Evolutionary conservation across 2,113 vertebrate genomes (phyloP), one percentile per base, ranked within the genome.

Genomic region (Elachura formosa): DNA sequence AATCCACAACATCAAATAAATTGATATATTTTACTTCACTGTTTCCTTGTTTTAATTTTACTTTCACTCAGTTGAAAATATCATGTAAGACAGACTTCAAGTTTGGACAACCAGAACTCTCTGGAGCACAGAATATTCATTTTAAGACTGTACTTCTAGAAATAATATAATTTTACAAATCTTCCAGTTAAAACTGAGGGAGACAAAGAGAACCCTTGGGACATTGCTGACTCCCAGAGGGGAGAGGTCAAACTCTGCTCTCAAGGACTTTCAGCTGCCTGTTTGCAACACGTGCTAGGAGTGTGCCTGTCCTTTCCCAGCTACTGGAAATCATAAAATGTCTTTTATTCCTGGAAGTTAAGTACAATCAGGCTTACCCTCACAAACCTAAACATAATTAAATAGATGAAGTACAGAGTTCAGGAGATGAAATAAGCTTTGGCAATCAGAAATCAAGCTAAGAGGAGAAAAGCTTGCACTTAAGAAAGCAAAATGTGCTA

Each of bases 371-470:
- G 0, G 3, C 63, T 87, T 75, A 25, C 28, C 61, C 81, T 61
- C 45, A 40, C 29, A 75, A 75, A 80, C 18, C 13, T 11, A 41
- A 95, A 66, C 56, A 51, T 24, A 80, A 61, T 61, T 93, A 78
- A 82, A 49, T 6, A 80, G 36, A 68, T 69, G 62, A 77, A 80
- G 26, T 7, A 11, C 5, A 51, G 48, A 19, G 31, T 68, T 81
- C 82, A 72, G 64, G 36, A 75, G 64, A 59, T 74, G 49, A 76
- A 83, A 69, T 58, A 45, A 73, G 41, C 55, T 90, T 80, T 74
- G 75, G 51, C 51, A 84, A 83, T 58, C 72, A 73, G 71, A 85
- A 83, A 74, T 92, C 59, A 59, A 86, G 83, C n/a, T 80, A 74
- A 51, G 46, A 77, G 36, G 48, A 64, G 87, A 25, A 67, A 78